Evolutionary conservation across 2,888 invertebrate species (phyloP).

Genomic region (Drosophila neutralis): DNA sequence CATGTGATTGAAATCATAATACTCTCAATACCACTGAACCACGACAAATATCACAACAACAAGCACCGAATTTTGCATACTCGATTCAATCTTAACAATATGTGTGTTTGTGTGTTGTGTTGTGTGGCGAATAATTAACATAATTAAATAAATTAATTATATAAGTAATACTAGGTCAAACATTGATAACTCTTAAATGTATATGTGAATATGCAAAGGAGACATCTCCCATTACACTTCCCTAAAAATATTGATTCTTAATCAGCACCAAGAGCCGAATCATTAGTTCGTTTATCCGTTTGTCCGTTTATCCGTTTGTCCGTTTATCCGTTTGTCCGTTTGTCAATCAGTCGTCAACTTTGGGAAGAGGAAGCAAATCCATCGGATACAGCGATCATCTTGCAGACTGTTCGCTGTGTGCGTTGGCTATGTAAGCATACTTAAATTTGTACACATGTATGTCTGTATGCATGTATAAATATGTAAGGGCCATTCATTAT

Average conservation of each 20-base stretch:
- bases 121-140: background rate
- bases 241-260: background rate
- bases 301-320: background rate
- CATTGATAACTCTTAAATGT: background rate
- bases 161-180: background rate
- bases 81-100: background rate
- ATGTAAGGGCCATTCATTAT: background rate
- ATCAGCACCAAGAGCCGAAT: background rate
- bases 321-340: background rate
- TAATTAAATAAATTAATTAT: background rate
- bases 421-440: background rate
- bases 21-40: constrained; percentile 41
- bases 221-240: background rate
- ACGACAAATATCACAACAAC: constrained; percentile 9
- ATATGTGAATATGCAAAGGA: background rate
- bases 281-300: background rate
- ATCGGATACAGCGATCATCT: background rate
- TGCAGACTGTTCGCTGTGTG: background rate
- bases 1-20: constrained; percentile 69
- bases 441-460: background rate
- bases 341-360: background rate
- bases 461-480: background rate
- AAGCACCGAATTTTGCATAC: constrained; percentile 1
- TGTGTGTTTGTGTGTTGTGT: background rate
- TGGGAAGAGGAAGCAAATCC: background rate